phyloP scores from a whole-genome alignment of 2,888 invertebrate species.

The Acanthosepion lycidas region DNA sequence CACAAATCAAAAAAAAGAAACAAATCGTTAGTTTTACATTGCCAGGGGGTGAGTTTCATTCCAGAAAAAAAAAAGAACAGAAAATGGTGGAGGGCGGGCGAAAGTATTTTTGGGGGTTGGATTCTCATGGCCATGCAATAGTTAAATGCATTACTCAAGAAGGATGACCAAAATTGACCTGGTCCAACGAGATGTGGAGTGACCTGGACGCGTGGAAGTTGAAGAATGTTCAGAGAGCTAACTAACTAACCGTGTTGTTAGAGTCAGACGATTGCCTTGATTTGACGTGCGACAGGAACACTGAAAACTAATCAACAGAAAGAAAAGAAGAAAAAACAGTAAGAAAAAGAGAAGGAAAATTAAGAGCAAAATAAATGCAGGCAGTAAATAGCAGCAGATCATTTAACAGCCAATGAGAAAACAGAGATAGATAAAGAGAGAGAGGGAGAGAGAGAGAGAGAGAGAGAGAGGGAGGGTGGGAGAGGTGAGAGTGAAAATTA shows the following conservation, averaged over 20 bases:
- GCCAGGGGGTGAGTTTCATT: background rate
- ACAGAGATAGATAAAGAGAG: background rate
- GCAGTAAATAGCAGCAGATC: too few species aligned
- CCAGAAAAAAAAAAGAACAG: background rate
- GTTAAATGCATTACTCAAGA: background rate
- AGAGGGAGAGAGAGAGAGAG: too few species aligned
- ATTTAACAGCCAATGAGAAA: background rate
- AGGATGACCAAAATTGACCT: slow-evolving; percentile 33
- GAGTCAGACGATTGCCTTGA: background rate
- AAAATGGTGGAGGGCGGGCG: background rate
- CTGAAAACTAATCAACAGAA: background rate
- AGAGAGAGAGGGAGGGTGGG: too few species aligned
- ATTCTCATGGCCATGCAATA: background rate
- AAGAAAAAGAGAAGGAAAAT: background rate
- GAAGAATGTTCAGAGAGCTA: slow-evolving; percentile 33
- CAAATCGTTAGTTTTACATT: background rate
- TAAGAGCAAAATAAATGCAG: background rate
- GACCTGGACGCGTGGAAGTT: background rate
- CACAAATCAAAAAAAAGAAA: background rate
- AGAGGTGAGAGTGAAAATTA: too few species aligned
- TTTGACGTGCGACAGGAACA: background rate
- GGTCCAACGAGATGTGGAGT: background rate
- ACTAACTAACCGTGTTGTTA: slow-evolving; percentile 10
- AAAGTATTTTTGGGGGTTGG: background rate
- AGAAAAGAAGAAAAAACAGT: background rate